Base-by-base conservation (phyloP, 2,888 invertebrate species). In the Euspilapteryx auroguttella region DNA sequence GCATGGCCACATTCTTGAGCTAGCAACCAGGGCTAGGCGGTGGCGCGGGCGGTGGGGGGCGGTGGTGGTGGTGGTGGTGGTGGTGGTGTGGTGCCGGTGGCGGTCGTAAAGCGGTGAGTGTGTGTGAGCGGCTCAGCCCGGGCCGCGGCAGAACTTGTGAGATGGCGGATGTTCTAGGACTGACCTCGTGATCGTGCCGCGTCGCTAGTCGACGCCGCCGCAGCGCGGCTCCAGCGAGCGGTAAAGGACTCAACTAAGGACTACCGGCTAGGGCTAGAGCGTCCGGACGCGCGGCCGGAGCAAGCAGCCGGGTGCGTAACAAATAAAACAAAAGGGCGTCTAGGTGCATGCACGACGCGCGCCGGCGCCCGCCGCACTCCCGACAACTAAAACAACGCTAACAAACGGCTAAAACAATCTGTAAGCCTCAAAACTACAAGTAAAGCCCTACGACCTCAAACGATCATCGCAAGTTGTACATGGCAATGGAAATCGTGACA, bases 371-470 rank as follows among this genome's bases (percentile, higher is more conserved):
- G 69, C 65, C 73, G 71, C 69, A 68, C 73, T 68, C 62, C 58
- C 66, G 62, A 61, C 47, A 63, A 68, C 73, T 71, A 71, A 69
- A 65, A 71, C 69, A 73, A 73, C 65, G 68, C 73, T 73, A 71
- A 71, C 66, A 69, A 71, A 71, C 73, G 75, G 71, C 75, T 76
- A 75, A 62, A 76, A 75, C 73, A 73, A 71, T 73, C 64, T 64
- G 66, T 63, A 76, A 77, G 77, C 77, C 77, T 77, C 76, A 75
- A 73, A 69, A 75, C 77, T 77, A 77, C 77, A 71, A 66, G 68
- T 75, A 69, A 75, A 73, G 76, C 77, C 76, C 75, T 71, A 69
- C 71, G 73, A 69, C 64, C 65, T 68, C 71, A 64, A 63, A 66
- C 75, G 73, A 62, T 64, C 58, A 57, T 57, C 64, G 61, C 58